Conservation (phyloP, 2,797 vertebrate species). For the Sebastes aleutianus region DNA sequence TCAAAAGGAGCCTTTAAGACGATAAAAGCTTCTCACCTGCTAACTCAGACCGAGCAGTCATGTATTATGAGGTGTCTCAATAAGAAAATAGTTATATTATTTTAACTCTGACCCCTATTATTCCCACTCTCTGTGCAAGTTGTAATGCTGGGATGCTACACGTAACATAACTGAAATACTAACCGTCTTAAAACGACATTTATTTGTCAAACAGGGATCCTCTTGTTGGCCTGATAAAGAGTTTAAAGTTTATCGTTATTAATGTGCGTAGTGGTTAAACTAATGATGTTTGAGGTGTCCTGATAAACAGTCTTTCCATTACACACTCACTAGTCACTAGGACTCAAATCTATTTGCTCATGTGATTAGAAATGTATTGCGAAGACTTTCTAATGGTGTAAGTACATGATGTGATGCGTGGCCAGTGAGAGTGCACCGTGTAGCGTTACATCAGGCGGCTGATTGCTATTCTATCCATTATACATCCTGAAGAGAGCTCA, state of each 20-base stretch:
- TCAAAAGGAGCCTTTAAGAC: not conserved
- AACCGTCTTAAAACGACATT: not conserved
- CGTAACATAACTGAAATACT: not conserved
- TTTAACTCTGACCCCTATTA: not conserved
- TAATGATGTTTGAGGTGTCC: not conserved
- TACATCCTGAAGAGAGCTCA: constrained; percentile 38
- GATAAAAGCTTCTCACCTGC: not conserved
- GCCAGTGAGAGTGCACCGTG: not conserved
- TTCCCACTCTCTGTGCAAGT: not conserved
- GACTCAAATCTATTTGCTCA: constrained; percentile 15
- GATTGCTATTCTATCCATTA: constrained; percentile 57
- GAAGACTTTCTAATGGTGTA: constrained; percentile 34
- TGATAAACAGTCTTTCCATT: not conserved
- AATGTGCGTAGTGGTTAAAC: not conserved
- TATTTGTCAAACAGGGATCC: not conserved
- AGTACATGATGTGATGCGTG: constrained; percentile 30
- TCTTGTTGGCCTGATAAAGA: not conserved
- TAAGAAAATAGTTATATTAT: not conserved
- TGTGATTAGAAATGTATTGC: constrained; percentile 39
- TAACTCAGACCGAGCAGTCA: not conserved
- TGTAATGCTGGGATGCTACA: not conserved
- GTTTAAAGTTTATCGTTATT: not conserved
- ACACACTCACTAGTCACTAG: not conserved
- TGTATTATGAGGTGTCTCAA: not conserved
- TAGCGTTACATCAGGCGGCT: not conserved